Percentiles rank a stretch among this genome's conserved stretches.
Evolutionary conservation across 2,113 vertebrate species (phyloP).

Genomic region (Crotalus horridus): DNA sequence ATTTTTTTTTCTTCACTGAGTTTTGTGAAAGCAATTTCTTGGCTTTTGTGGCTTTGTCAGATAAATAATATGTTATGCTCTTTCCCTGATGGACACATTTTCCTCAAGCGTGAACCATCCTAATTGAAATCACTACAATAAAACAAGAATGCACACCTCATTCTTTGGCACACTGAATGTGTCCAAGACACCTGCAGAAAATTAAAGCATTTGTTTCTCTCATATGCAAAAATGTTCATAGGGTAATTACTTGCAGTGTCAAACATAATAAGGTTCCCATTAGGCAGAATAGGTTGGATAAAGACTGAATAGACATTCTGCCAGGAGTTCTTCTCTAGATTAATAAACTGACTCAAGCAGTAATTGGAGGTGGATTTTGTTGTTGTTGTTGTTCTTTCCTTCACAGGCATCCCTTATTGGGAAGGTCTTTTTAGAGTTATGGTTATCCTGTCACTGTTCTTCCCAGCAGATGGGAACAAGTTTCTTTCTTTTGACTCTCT

Average conservation of each 20-base stretch:
- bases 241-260: conserved; percentile 66
- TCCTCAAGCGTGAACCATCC: conserved; percentile 32
- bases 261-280: conserved; percentile 65
- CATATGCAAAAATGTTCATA: conserved; percentile 66
- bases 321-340: conserved; percentile 47
- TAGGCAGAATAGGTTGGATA: conserved; percentile 59
- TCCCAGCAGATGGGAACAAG: conserved; percentile 15
- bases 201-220: conserved; percentile 61
- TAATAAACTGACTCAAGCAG: conserved; percentile 50
- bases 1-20: not conserved
- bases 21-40: conserved; percentile 28
- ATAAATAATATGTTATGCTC: conserved; percentile 10
- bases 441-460: conserved; percentile 36
- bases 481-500: conserved; percentile 41
- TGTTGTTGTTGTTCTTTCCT: conserved; percentile 1
- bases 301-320: conserved; percentile 61
- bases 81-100: conserved; percentile 17
- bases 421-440: conserved; percentile 35
- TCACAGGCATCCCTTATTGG: conserved; percentile 35
- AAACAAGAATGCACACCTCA: conserved; percentile 59
- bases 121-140: conserved; percentile 38
- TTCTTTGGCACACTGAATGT: conserved; percentile 54
- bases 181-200: conserved; percentile 74
- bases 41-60: conserved; percentile 15
- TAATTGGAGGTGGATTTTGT: conserved; percentile 35